Evolutionary conservation across 2,888 invertebrate species (phyloP).

Genomic region (Patella caerulea): DNA sequence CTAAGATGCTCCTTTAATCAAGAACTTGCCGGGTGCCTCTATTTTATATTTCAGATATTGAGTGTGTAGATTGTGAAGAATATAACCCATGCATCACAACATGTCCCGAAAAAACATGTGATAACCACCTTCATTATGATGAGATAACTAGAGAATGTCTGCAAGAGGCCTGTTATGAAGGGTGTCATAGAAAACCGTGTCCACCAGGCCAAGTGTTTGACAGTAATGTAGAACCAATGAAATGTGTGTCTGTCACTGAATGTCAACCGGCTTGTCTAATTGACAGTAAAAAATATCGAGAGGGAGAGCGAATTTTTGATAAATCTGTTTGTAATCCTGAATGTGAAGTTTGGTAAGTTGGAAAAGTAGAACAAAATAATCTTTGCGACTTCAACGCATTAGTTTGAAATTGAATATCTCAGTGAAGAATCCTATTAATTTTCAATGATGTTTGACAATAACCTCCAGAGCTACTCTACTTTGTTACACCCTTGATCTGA

Average conservation of each 20-base stretch:
- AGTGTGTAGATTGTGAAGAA: constrained; percentile 87
- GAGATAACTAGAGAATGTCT: constrained; percentile 76
- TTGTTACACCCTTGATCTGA: too few relatives aligned
- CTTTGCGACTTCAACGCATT: too few relatives aligned
- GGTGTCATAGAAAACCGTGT: constrained; percentile 84
- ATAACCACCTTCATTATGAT: constrained; percentile 78
- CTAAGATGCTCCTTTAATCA: neutral
- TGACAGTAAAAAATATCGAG: constrained; percentile 79
- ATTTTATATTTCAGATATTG: constrained; percentile 79
- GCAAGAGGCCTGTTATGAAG: constrained; percentile 73
- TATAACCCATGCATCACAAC: constrained; percentile 87
- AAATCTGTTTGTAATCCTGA: constrained; percentile 72
- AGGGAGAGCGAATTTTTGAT: constrained; percentile 83
- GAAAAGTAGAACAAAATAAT: too few relatives aligned
- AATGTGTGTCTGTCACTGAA: constrained; percentile 82
- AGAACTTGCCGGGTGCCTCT: neutral
- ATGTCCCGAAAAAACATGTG: constrained; percentile 88
- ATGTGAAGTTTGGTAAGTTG: constrained; percentile 82
- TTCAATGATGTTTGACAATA: too few relatives aligned
- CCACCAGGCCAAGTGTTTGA: constrained; percentile 81
- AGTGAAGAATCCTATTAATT: too few relatives aligned
- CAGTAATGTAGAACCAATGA: constrained; percentile 77
- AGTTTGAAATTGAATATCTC: too few relatives aligned
- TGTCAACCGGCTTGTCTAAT: constrained; percentile 82
- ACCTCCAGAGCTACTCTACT: too few relatives aligned